These are phyloP conservation scores for Bergia puertoricense DNA, from an alignment of 92 coral and sea anemone species.

Conservation along the genomic window DNA sequence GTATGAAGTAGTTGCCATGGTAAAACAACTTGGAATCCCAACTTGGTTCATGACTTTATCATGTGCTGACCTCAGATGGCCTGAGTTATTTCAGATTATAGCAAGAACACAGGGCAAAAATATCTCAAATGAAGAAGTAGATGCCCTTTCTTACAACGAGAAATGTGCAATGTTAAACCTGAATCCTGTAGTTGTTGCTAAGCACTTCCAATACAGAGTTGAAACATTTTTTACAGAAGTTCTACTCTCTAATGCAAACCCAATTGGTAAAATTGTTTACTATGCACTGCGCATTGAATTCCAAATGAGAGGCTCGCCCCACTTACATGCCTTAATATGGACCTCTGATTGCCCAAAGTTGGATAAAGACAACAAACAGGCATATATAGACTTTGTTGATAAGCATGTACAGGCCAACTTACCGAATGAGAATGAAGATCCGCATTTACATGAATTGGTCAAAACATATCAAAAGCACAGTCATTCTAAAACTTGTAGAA, in stretches of 20 bases:
- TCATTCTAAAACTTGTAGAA: constrained; percentile 47
- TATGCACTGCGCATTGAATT: constrained; percentile 49
- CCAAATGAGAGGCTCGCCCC: constrained; percentile 62
- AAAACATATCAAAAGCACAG: constrained; percentile 46
- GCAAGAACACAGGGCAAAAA: constrained; percentile 43
- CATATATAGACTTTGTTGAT: constrained; percentile 48
- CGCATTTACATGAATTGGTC: constrained; percentile 48
- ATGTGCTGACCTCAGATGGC: constrained; percentile 62
- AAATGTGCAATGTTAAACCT: constrained; percentile 54
- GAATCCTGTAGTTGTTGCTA: constrained; percentile 58
- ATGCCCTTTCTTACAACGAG: constrained; percentile 63
- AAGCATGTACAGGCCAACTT: constrained; percentile 57
- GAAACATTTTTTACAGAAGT: constrained; percentile 54
- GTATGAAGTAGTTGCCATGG: constrained; percentile 60
- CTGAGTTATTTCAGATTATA: constrained; percentile 53
- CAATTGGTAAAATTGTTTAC: constrained; percentile 53
- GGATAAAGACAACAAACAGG: constrained; percentile 28
- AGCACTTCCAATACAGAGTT: constrained; percentile 56
- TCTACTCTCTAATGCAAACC: constrained; percentile 39
- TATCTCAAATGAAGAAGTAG: constrained; percentile 46
- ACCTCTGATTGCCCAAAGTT: constrained; percentile 57
- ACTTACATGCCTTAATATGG: constrained; percentile 63
- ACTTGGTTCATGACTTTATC: constrained; percentile 71
- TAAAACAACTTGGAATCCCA: constrained; percentile 60
- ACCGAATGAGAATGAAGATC: constrained; percentile 45